Percentiles rank a stretch among this genome's conserved stretches.
phyloP scores from a whole-genome alignment of 37 sponge, comb jelly and placozoan species.

The Mnemiopsis leidyi region DNA sequence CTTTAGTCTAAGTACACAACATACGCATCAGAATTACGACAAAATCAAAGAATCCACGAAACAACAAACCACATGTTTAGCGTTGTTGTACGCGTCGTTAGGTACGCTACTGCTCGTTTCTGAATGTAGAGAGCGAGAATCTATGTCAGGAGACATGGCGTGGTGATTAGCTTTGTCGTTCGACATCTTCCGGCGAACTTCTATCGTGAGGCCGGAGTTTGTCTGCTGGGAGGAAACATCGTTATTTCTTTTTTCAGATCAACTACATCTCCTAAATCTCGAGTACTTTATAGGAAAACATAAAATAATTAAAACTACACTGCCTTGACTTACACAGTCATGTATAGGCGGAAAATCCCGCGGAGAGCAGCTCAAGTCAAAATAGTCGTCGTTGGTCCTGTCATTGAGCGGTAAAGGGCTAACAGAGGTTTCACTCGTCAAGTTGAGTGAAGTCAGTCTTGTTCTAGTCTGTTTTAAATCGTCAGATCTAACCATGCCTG shows the following conservation, averaged over 20 bases:
- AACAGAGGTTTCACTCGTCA: background rate
- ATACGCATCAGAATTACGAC: too few relatives aligned
- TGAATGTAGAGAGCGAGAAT: constrained; percentile 6
- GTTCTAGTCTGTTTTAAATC: background rate
- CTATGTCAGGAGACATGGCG: constrained; percentile 29
- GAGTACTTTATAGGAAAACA: too few relatives aligned
- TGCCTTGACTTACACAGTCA: background rate
- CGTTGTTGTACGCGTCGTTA: background rate
- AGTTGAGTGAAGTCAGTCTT: background rate
- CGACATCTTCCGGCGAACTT: constrained; percentile 12
- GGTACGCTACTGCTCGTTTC: constrained; percentile 32
- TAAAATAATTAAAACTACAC: too few relatives aligned
- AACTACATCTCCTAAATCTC: too few relatives aligned
- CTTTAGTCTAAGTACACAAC: too few relatives aligned
- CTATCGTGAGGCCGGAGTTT: background rate
- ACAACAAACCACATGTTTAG: constrained; percentile 8
- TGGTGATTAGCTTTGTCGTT: background rate
- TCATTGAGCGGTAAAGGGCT: background rate
- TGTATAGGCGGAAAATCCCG: background rate
- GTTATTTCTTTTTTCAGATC: too few relatives aligned
- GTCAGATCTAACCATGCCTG: background rate
- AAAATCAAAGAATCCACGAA: too few relatives aligned
- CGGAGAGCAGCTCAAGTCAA: background rate
- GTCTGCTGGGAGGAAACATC: too few relatives aligned
- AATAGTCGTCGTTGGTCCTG: background rate